Percentiles rank a stretch among this genome's conserved stretches.
These are phyloP conservation scores for Stenopsyche tienmushanensis DNA, from an alignment of 1,140 invertebrate genomes.

Conservation along the genomic window DNA sequence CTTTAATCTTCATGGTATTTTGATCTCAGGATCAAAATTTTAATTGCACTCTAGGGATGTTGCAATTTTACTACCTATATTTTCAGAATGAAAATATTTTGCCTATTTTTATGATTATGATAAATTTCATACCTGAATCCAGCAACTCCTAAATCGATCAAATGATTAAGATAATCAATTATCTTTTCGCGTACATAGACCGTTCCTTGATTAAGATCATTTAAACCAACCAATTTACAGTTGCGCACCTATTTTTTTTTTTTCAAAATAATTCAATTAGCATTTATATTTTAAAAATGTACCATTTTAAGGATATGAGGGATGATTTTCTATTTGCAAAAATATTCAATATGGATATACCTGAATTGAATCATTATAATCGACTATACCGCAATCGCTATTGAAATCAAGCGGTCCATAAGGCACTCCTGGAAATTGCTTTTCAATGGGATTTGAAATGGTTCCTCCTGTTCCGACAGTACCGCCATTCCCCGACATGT, in stretches of 20 bases:
- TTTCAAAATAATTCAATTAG: conserved; percentile 5
- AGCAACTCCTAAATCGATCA: conserved; percentile 73
- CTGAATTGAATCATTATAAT: conserved; percentile 63
- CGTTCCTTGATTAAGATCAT: conserved; percentile 66
- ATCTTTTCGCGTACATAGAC: conserved; percentile 69
- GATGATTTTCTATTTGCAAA: too few relatives aligned
- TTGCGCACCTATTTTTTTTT: conserved; percentile 61
- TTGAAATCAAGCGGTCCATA: conserved; percentile 59
- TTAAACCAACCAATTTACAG: conserved; percentile 69
- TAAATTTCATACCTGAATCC: conserved; percentile 64
- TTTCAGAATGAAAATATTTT: neutral
- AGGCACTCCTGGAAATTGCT: conserved; percentile 62
- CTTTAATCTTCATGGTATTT: too few relatives aligned
- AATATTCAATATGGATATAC: conserved; percentile 46
- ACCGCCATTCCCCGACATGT: conserved; percentile 65
- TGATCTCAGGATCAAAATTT: too few relatives aligned
- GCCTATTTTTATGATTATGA: too few relatives aligned
- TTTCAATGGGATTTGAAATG: conserved; percentile 51
- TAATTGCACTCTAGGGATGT: neutral
- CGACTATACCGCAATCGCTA: conserved; percentile 54
- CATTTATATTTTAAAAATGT: too few relatives aligned
- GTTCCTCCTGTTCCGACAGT: conserved; percentile 60
- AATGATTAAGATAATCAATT: conserved; percentile 64
- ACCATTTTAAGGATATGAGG: conserved; percentile 2
- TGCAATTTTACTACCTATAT: neutral